A percentile compares a stretch with the other conserved stretches of the same genome.
These are phyloP conservation scores for Rhopilema esculentum DNA, from an alignment of 30 jellyfish, hydroid and myxozoan species.

Conservation along the genomic window DNA sequence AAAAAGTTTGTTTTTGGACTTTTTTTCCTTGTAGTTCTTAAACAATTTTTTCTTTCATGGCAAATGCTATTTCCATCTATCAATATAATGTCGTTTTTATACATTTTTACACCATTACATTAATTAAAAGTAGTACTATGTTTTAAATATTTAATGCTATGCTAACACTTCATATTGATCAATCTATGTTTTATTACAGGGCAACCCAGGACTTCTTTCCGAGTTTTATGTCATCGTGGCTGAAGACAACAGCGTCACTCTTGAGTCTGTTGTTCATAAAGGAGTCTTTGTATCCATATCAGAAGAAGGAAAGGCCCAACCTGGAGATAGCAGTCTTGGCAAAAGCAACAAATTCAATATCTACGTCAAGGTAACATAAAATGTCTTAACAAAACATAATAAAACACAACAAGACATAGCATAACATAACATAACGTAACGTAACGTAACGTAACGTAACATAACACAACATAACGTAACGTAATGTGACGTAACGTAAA, in stretches of 20 bases:
- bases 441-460: too few species aligned
- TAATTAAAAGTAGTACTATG: too few species aligned
- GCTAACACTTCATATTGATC: not conserved
- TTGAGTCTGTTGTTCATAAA: constrained; percentile 89
- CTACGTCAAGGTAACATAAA: constrained; percentile 79
- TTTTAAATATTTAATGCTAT: too few species aligned
- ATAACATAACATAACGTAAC: too few species aligned
- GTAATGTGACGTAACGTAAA: too few species aligned
- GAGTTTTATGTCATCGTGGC: constrained; percentile 68
- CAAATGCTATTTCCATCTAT: not conserved
- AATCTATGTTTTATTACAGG: constrained; percentile 39
- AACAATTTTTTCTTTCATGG: not conserved
- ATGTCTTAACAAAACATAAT: not conserved
- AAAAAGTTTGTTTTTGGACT: not conserved
- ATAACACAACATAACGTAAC: too few species aligned
- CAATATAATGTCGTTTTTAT: too few species aligned
- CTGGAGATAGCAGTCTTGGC: constrained; percentile 29
- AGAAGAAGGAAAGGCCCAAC: constrained; percentile 59
- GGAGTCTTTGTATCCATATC: constrained; percentile 58
- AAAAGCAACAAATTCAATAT: constrained; percentile 37
- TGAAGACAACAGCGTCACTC: constrained; percentile 30
- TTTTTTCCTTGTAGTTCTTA: not conserved
- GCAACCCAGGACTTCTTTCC: constrained; percentile 91
- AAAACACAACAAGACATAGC: too few species aligned
- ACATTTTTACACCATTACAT: too few species aligned